Percentiles rank a stretch among this genome's conserved stretches.
phyloP scores from a whole-genome alignment of 2,113 vertebrate species.

The Campylomormyrus numenius region DNA sequence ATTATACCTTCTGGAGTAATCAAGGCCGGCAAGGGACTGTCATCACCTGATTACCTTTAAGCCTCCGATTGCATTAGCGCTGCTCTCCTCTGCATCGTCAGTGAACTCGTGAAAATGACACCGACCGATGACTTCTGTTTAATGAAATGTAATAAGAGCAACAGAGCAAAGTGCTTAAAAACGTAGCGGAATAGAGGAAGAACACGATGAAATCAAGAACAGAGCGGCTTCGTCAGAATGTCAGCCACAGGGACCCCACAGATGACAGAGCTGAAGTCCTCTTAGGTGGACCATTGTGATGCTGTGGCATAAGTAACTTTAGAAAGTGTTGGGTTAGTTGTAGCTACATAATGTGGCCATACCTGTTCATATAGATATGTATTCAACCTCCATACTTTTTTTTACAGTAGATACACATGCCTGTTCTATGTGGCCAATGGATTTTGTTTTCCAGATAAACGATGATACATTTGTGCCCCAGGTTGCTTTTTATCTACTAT shows the following conservation, averaged over 20 bases:
- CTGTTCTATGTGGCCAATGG: not conserved
- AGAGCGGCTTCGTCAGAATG: not conserved
- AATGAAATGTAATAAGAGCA: not conserved
- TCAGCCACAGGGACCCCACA: not conserved
- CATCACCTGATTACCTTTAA: slow-evolving; percentile 27
- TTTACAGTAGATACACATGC: not conserved
- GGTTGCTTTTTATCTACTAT: not conserved
- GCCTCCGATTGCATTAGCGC: slow-evolving; percentile 13
- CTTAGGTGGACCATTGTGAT: not conserved
- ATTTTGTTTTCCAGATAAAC: not conserved
- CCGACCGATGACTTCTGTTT: not conserved
- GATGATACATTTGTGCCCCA: not conserved
- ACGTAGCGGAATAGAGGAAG: not conserved
- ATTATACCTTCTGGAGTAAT: slow-evolving; percentile 27
- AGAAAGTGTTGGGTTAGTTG: not conserved
- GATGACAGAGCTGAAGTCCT: not conserved
- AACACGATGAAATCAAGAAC: not conserved
- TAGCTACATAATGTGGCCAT: not conserved
- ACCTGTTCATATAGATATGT: not conserved
- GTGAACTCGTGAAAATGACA: not conserved
- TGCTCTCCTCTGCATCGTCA: not conserved
- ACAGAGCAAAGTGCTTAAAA: not conserved
- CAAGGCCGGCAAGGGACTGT: slow-evolving; percentile 9
- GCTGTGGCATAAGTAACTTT: not conserved
- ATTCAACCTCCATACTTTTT: not conserved